phyloP scores from a whole-genome alignment of 2,797 vertebrate genomes.

The Sebastes itinus region DNA sequence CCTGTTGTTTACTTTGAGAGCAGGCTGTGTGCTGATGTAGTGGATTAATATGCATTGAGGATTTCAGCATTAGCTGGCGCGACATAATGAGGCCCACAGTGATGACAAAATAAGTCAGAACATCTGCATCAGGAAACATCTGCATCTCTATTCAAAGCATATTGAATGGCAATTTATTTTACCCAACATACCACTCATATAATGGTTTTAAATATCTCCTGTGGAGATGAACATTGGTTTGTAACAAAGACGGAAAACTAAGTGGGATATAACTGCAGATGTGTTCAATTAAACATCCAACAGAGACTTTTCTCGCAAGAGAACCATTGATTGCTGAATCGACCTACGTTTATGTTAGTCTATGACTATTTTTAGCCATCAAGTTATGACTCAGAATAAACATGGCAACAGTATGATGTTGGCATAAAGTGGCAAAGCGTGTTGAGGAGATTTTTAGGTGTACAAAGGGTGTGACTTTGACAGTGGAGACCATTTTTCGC shows the following conservation, averaged over 20 bases:
- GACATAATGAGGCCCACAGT: slow-evolving; percentile 37
- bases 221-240: neutral
- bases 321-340: neutral
- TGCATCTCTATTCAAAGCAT: slow-evolving; percentile 7
- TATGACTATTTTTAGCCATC: neutral
- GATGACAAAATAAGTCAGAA: slow-evolving; percentile 31
- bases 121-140: slow-evolving; percentile 28
- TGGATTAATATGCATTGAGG: slow-evolving; percentile 53
- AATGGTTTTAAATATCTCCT: neutral
- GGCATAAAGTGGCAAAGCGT: rapidly evolving
- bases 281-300: neutral
- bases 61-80: slow-evolving; percentile 21
- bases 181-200: neutral
- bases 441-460: neutral
- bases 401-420: neutral
- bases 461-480: neutral
- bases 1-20: slow-evolving; percentile 57
- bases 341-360: neutral
- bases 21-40: slow-evolving; percentile 5
- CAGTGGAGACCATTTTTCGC: neutral
- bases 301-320: neutral
- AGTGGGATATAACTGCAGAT: neutral
- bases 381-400: neutral
- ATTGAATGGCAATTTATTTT: neutral
- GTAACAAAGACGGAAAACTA: neutral